Base-by-base conservation (phyloP, 2,888 invertebrate species). In the Cantharis rufa region DNA sequence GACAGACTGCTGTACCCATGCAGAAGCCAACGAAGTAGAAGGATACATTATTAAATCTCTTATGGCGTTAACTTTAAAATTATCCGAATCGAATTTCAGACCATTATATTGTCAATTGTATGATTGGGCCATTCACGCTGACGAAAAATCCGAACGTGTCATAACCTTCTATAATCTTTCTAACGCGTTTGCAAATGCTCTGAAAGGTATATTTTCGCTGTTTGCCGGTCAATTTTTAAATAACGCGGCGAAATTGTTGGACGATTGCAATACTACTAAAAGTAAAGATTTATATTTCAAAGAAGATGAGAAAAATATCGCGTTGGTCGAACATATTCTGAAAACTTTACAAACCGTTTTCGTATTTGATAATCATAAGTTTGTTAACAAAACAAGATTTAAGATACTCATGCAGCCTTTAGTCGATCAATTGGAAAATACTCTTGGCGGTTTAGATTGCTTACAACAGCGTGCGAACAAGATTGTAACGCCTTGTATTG, bases 171-270 rank as follows among this genome's bases (percentile, higher is more conserved):
- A 95, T 86, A 92, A 93, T 91, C 85, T 96, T 32, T 94, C 95
- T 76, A 91, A 91, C 79, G 92, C 92, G 64, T 92, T 98, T 70
- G 95, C 97, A 0, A 94, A 94, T 72, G 92, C 93, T 78, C 89
- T 98, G 4, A 96, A 96, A 87, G 94, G 96, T 5, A 89, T 98
- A 0, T 98, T 98, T 87, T 94, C 95, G 0, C 89, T 96, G n/a
- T 98, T 98, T 86, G 96, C 97, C 69, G 94, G 94, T 0, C 94
- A 95, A 84, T 94, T 97, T 82, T 89, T 98, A 15, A 93, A 93
- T 83, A 94, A 97, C 86, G 94, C 96, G 0, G 93, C 96, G 0
- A 90, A 92, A 0, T 87, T 95, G n/a, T 88, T 96, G 13, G 92
- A 92, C 75, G 87, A 90, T 61, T 94, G 94, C 84, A 95, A 96